A percentile compares a stretch with the other conserved stretches of the same genome.
These are phyloP conservation scores for Leuciscus waleckii DNA, from an alignment of 2,797 vertebrate genomes.

Conservation along the genomic window DNA sequence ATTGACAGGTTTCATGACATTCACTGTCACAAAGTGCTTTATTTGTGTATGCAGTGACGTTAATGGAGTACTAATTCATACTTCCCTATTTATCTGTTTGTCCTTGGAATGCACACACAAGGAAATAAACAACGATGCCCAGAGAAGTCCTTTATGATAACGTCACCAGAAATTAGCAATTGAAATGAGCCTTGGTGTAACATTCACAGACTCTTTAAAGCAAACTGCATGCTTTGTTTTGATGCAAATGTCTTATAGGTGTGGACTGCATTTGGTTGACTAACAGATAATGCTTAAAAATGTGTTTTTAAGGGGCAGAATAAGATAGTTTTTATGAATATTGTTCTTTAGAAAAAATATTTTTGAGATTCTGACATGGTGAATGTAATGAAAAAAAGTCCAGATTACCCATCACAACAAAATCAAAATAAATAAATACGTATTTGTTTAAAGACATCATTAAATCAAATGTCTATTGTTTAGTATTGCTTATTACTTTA, in stretches of 20 bases:
- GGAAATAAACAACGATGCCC: slow-evolving; percentile 13
- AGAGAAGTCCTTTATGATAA: neutral
- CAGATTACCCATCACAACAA: neutral
- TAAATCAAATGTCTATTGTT: neutral
- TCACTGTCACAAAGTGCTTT: neutral
- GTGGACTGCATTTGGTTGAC: neutral
- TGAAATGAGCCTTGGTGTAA: slow-evolving; percentile 8
- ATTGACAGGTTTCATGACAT: neutral
- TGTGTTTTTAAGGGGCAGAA: neutral
- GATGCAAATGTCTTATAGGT: neutral
- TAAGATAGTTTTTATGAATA: neutral
- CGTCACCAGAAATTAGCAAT: slow-evolving; percentile 25
- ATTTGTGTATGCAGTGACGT: neutral
- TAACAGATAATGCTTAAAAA: neutral
- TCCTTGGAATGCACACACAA: slow-evolving; percentile 12
- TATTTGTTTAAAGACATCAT: neutral
- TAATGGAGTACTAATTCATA: neutral
- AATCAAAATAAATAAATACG: neutral
- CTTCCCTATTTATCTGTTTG: slow-evolving; percentile 5
- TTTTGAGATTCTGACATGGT: neutral
- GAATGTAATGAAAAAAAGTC: neutral
- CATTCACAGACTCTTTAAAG: slow-evolving; percentile 18
- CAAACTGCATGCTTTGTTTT: slow-evolving; percentile 12
- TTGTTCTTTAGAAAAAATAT: neutral
- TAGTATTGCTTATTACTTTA: neutral